phyloP scores from a whole-genome alignment of 2,113 vertebrate species.

The Neodontobutis hainanensis region DNA sequence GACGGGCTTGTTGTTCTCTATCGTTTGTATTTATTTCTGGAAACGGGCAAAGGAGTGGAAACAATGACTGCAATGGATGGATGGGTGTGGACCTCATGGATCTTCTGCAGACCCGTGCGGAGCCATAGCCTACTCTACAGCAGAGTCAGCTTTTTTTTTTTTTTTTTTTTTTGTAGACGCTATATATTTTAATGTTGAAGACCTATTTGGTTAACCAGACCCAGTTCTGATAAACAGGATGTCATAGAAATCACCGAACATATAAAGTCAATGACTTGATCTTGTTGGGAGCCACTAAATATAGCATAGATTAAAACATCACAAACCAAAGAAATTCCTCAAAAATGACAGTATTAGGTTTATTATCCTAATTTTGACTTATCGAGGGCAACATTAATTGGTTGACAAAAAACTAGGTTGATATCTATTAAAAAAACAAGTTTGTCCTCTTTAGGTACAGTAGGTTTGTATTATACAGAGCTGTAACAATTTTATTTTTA shows the following conservation, averaged over 20 bases:
- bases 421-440: neutral
- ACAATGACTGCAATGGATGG: constrained; percentile 71
- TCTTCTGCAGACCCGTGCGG: constrained; percentile 35
- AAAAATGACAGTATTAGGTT: neutral
- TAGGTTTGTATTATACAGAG: neutral
- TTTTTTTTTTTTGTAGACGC: neutral
- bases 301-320: neutral
- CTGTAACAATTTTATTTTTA: neutral
- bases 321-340: neutral
- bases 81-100: constrained; percentile 73
- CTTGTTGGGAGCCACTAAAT: neutral
- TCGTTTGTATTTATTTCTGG: constrained; percentile 21
- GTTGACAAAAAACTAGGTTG: constrained; percentile 1
- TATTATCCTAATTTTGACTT: neutral
- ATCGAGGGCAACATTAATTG: neutral
- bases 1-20: constrained; percentile 15
- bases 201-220: neutral
- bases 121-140: constrained; percentile 27
- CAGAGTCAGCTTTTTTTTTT: constrained; percentile 7
- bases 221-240: neutral
- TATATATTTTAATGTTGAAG: neutral
- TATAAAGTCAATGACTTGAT: neutral
- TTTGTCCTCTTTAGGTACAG: neutral
- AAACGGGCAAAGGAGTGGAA: constrained; percentile 58
- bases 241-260: neutral